phyloP scores from a whole-genome alignment of 2,797 vertebrate species.

The Craterocephalus amniculus region DNA sequence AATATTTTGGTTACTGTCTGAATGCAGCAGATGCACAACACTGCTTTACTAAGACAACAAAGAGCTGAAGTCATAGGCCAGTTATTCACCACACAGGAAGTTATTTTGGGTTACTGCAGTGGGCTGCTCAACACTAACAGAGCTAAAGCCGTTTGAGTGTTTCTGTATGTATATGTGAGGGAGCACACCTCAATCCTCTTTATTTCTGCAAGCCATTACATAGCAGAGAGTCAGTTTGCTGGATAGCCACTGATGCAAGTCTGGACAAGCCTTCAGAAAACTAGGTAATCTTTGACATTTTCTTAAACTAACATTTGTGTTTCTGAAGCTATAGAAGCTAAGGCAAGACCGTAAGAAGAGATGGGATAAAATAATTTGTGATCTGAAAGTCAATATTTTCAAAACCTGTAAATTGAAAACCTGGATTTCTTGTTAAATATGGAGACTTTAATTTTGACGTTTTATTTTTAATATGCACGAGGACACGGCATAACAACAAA shows the following conservation, averaged over 20 bases:
- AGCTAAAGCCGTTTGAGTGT: constrained; percentile 9
- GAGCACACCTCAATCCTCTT: constrained; percentile 17
- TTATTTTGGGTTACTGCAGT: constrained; percentile 52
- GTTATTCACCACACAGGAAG: constrained; percentile 72
- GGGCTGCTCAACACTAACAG: constrained; percentile 34
- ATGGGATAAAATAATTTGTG: background rate
- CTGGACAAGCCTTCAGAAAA: constrained; percentile 38
- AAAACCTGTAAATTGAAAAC: constrained; percentile 23
- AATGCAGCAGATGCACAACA: background rate
- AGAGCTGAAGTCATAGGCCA: constrained; percentile 46
- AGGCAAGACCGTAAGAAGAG: background rate
- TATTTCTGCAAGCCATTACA: constrained; percentile 16
- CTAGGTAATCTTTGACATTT: constrained; percentile 39
- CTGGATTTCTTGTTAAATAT: constrained; percentile 7
- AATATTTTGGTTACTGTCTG: background rate
- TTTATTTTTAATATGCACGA: too few relatives aligned
- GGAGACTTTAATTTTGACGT: background rate
- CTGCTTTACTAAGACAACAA: background rate
- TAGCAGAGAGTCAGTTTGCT: constrained; percentile 10
- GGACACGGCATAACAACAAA: too few relatives aligned
- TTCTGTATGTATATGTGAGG: background rate
- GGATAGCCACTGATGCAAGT: constrained; percentile 17
- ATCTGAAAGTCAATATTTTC: background rate
- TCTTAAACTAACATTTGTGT: constrained; percentile 7
- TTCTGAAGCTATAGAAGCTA: constrained; percentile 9